Conservation (phyloP, 2,113 vertebrate genomes). For the Chloroceryle aenea region DNA sequence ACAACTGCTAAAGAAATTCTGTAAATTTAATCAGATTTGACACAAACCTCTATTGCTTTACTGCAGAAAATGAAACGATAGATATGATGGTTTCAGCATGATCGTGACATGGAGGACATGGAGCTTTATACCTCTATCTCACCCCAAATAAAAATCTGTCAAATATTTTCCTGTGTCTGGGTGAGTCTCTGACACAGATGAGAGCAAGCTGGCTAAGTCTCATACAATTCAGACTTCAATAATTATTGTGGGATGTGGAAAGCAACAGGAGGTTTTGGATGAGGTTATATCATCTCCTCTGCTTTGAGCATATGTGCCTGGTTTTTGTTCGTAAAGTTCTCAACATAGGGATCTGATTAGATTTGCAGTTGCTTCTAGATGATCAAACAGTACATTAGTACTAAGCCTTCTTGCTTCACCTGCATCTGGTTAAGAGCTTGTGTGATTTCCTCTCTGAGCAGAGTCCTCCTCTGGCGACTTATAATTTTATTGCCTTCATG, state of each 20-base stretch:
- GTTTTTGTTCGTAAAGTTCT: slow-evolving; percentile 26
- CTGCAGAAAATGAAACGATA: slow-evolving; percentile 11
- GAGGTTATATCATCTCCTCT: slow-evolving; percentile 41
- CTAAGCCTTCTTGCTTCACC: slow-evolving; percentile 24
- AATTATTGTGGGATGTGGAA: slow-evolving; percentile 42
- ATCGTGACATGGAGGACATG: neutral
- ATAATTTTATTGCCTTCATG: slow-evolving; percentile 3
- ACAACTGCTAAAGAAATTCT: neutral
- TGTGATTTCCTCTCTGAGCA: slow-evolving; percentile 36
- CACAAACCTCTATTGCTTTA: neutral
- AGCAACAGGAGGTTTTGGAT: slow-evolving; percentile 58
- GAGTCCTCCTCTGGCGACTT: neutral
- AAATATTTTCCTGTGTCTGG: slow-evolving; percentile 12
- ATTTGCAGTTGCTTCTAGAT: slow-evolving; percentile 58
- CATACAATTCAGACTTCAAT: slow-evolving; percentile 17
- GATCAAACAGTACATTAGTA: slow-evolving; percentile 45
- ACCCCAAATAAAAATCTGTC: slow-evolving; percentile 1
- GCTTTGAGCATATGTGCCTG: slow-evolving; percentile 32
- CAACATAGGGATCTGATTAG: slow-evolving; percentile 54
- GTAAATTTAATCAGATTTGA: slow-evolving; percentile 35
- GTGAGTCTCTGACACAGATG: neutral
- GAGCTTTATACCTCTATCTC: neutral
- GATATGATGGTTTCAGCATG: slow-evolving; percentile 10
- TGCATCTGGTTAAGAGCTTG: slow-evolving; percentile 48
- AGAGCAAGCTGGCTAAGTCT: slow-evolving; percentile 3